Evolutionary conservation across 2,888 invertebrate species (phyloP).

Genomic region (Empis livida): DNA sequence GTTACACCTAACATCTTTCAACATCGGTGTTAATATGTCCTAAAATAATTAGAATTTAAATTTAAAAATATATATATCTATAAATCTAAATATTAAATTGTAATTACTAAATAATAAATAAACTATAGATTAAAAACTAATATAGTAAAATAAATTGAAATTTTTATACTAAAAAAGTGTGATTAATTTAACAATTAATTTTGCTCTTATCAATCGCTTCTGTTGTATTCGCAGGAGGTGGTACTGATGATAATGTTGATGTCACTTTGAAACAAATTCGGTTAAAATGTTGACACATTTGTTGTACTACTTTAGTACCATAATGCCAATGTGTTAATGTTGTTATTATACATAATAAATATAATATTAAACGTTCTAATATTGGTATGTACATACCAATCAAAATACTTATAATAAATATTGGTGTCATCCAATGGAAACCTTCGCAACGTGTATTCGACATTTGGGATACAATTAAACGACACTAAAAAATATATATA

Average conservation of each 20-base stretch:
- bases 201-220: neutral
- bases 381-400: constrained; percentile 27
- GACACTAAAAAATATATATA: constrained; percentile 54
- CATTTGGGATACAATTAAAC: constrained; percentile 96
- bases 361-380: constrained; percentile 57
- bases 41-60: too few relatives aligned
- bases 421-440: constrained; percentile 38
- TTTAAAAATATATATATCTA: too few relatives aligned
- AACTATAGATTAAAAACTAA: too few relatives aligned
- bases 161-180: neutral
- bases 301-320: constrained; percentile 84
- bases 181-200: neutral
- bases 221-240: constrained; percentile 1
- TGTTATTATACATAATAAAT: constrained; percentile 54
- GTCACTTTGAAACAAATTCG: constrained; percentile 65
- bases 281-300: constrained; percentile 89
- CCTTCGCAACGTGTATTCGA: constrained; percentile 81
- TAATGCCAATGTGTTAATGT: constrained; percentile 80
- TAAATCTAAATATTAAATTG: too few relatives aligned
- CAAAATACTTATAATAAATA: constrained; percentile 24
- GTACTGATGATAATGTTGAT: constrained; percentile 7
- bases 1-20: too few relatives aligned
- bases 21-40: too few relatives aligned
- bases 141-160: too few relatives aligned
- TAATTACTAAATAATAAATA: too few relatives aligned